Percentiles rank a stretch among this genome's conserved stretches.
These are phyloP conservation scores for Ptiloglossa arizonensis DNA, from an alignment of 1,140 invertebrate species.

Conservation along the genomic window DNA sequence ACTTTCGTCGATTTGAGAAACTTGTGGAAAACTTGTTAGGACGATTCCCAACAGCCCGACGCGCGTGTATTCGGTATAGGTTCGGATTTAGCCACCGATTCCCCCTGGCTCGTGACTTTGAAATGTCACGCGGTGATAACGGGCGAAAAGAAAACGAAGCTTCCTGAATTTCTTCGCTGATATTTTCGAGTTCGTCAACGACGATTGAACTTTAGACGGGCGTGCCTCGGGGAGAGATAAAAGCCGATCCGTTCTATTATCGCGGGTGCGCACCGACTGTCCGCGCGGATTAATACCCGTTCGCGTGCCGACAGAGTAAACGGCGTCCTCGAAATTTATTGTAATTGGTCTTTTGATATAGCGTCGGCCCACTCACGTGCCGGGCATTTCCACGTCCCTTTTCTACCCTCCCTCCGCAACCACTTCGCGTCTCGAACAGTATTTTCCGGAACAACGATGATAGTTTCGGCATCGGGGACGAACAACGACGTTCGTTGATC, in stretches of 20 bases:
- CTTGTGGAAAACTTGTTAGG: too few species aligned
- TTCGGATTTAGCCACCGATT: too few species aligned
- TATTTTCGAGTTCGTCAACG: slow-evolving; percentile 66
- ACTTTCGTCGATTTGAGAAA: too few species aligned
- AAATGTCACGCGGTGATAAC: slow-evolving; percentile 52
- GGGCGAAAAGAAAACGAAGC: not conserved
- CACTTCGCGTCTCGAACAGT: slow-evolving; percentile 46
- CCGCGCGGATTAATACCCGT: slow-evolving; percentile 69
- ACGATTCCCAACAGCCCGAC: not conserved
- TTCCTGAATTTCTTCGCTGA: slow-evolving; percentile 49
- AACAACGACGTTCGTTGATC: too few species aligned
- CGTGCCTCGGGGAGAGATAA: slow-evolving; percentile 64
- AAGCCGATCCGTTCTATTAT: slow-evolving; percentile 71
- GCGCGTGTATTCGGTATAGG: too few species aligned
- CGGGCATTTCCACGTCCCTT: slow-evolving; percentile 47
- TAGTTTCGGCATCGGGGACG: slow-evolving; percentile 25
- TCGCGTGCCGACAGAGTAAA: slow-evolving; percentile 68
- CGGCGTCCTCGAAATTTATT: slow-evolving; percentile 70
- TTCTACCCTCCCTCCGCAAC: not conserved
- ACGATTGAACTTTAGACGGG: slow-evolving; percentile 70
- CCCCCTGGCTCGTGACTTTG: not conserved
- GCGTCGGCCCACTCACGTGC: slow-evolving; percentile 56
- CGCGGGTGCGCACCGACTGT: slow-evolving; percentile 59
- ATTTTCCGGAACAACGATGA: slow-evolving; percentile 61
- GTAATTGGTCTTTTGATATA: slow-evolving; percentile 75